Evolutionary conservation across 2,797 vertebrate genomes (phyloP).

Genomic region (Hafferia zeledoni): DNA sequence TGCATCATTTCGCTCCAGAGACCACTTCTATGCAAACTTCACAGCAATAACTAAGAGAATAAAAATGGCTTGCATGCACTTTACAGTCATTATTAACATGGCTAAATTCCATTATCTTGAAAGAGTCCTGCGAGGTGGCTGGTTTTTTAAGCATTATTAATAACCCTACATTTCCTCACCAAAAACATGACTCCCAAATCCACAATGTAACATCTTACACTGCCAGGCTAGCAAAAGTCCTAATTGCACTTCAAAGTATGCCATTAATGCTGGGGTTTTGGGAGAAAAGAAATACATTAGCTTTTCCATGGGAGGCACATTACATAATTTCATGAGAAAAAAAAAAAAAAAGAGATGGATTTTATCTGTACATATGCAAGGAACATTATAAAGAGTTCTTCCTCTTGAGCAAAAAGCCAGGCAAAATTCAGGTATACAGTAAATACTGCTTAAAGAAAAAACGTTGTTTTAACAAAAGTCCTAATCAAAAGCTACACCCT

Average conservation of each 20-base stretch:
- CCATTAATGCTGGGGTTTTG: neutral
- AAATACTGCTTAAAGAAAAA: neutral
- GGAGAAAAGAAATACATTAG: neutral
- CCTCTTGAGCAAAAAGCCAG: neutral
- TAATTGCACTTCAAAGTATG: neutral
- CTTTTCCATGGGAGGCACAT: neutral
- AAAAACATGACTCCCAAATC: neutral
- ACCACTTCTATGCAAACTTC: neutral
- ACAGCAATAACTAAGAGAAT: neutral
- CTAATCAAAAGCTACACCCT: neutral
- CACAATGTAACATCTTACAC: neutral
- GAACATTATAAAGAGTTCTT: neutral
- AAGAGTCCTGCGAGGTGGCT: neutral
- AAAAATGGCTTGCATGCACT: neutral
- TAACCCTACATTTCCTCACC: neutral
- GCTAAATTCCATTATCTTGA: neutral
- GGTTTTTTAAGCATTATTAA: neutral
- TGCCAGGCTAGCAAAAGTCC: neutral
- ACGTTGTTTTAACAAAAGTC: neutral
- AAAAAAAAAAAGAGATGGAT: neutral
- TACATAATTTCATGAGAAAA: neutral
- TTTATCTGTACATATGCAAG: neutral
- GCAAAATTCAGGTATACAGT: neutral
- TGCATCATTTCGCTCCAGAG: neutral
- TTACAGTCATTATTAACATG: neutral